Conservation (phyloP, 2,113 vertebrate genomes). For the Gavialis gangeticus region DNA sequence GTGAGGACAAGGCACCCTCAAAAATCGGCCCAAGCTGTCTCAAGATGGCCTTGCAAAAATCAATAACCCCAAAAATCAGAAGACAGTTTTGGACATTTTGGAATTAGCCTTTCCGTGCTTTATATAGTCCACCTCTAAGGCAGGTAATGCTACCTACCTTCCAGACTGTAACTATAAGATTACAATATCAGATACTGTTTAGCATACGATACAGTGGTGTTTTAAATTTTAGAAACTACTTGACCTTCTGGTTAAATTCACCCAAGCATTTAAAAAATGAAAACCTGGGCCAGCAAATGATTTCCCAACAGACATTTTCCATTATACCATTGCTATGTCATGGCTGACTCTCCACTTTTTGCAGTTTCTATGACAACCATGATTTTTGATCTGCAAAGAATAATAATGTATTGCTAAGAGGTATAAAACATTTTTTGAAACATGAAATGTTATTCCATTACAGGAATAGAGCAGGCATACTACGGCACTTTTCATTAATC, state of each 20-base stretch:
- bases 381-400: conserved; percentile 71
- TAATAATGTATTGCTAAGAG: conserved; percentile 56
- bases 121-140: neutral
- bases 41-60: neutral
- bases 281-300: conserved; percentile 38
- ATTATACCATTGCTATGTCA: conserved; percentile 64
- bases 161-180: neutral
- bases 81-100: neutral
- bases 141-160: neutral
- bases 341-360: conserved; percentile 72
- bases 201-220: neutral
- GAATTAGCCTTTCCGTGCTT: neutral
- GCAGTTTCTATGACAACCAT: conserved; percentile 79
- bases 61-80: neutral
- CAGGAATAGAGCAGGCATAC: conserved; percentile 35
- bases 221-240: conserved; percentile 12
- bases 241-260: conserved; percentile 43
- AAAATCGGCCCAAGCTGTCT: neutral
- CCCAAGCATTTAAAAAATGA: conserved; percentile 30
- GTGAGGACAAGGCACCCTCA: neutral
- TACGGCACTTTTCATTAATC: conserved; percentile 47
- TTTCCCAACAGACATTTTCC: conserved; percentile 65
- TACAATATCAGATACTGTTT: neutral
- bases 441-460: conserved; percentile 47
- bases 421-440: conserved; percentile 46